phyloP scores from a whole-genome alignment of 2,888 invertebrate genomes.

The Microdon myrmicae region DNA sequence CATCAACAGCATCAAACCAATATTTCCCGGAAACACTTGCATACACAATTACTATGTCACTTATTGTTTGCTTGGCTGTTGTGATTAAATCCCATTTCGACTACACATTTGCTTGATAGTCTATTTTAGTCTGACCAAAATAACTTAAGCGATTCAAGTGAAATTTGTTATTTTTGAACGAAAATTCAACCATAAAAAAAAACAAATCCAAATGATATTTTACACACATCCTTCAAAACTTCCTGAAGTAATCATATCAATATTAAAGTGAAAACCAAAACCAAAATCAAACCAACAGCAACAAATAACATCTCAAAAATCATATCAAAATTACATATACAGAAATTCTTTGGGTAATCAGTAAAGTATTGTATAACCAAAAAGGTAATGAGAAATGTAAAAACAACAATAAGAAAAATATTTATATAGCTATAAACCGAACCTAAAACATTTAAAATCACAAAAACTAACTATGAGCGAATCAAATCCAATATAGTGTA shows the following conservation, averaged over 20 bases:
- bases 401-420: conserved; percentile 18
- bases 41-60: conserved; percentile 56
- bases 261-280: background rate
- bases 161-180: conserved; percentile 48
- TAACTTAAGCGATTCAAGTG: conserved; percentile 21
- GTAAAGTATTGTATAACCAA: conserved; percentile 11
- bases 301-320: conserved; percentile 9
- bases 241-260: background rate
- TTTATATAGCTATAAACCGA: too few species aligned
- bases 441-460: conserved; percentile 14
- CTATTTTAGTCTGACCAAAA: conserved; percentile 22
- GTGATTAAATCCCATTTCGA: too few species aligned
- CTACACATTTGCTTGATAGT: conserved; percentile 64
- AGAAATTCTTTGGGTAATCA: too few species aligned
- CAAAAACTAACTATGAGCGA: conserved; percentile 13
- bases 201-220: background rate
- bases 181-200: conserved; percentile 16
- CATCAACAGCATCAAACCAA: conserved; percentile 53
- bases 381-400: conserved; percentile 5
- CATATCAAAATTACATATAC: too few species aligned
- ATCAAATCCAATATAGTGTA: conserved; percentile 28
- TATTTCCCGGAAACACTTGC: conserved; percentile 43
- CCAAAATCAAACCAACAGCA: conserved; percentile 23
- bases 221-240: too few species aligned
- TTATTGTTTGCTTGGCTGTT: conserved; percentile 61